Evolutionary conservation across 2,888 invertebrate genomes (phyloP), one percentile per base, ranked within the genome.

Genomic region (Tubulanus polymorphus): DNA sequence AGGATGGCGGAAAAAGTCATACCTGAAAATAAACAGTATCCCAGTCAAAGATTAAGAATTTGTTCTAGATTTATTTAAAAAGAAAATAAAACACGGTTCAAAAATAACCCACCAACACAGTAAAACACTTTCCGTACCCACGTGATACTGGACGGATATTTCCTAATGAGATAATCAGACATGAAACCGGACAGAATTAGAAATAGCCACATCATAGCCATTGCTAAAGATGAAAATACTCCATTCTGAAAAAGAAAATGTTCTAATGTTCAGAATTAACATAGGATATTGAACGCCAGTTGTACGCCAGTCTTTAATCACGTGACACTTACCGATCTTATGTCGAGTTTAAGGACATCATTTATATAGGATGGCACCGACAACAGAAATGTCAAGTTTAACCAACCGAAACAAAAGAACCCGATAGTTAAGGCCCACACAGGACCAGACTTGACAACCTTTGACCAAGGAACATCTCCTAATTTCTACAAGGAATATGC

Each of bases 341-440:
- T 73, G 58, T 73, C 72, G 56, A 74, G 72, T 29, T 70, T 66
- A 26, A 73, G 63, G 5, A 72, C 74, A 49, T 73, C 72, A 46
- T 73, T 71, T 70, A 73, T 71, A 63, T 68, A 73, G 5, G 71
- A 67, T 1, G 74, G 74, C 56, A 73, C 63, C 53, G 69, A 68
- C 5, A 73, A 73, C 12, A 73, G 64, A 46, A 73, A 52, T 67
- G 72, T 68, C 59, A 73, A 74, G 3, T 67, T 68, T 2, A 79
- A 79, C 70, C 79, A 80, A 54, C 78, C 81, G 52, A 81, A 80
- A 55, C 81, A 83, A 48, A 81, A 72, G 62, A 83, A 83, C 1
- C 81, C 81, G 3, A 82, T 67, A 23, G 80, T 67, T 54, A 82
- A 81, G 0, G 81, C 81, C 62, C 80, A 76, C 1, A 83, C 79